These are phyloP conservation scores for Odontophorus gujanensis DNA, from an alignment of 2,113 vertebrate species.

Conservation along the genomic window DNA sequence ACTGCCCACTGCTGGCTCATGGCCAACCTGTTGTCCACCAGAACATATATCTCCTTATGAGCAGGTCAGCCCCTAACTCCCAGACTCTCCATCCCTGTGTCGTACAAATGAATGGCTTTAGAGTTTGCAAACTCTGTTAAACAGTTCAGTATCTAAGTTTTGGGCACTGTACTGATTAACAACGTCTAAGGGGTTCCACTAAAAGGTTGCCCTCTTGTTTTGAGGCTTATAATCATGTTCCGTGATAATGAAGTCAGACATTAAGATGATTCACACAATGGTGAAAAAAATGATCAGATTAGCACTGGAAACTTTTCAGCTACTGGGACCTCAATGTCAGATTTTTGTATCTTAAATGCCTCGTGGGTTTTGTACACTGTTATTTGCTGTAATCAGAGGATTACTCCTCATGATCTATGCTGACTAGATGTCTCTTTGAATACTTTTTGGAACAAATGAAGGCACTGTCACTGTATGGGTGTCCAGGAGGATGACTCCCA, in stretches of 20 bases:
- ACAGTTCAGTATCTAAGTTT: not conserved
- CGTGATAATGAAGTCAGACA: not conserved
- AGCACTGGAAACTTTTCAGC: not conserved
- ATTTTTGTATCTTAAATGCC: not conserved
- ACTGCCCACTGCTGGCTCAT: too few species aligned
- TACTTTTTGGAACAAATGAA: not conserved
- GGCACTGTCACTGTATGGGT: not conserved
- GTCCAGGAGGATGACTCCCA: not conserved
- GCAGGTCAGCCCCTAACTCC: not conserved
- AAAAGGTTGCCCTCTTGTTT: not conserved
- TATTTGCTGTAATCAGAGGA: not conserved
- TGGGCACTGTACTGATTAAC: not conserved
- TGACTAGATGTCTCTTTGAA: not conserved
- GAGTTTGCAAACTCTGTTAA: not conserved
- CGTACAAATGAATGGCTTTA: not conserved
- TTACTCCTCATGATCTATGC: not conserved
- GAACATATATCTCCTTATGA: not conserved
- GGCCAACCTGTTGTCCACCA: not conserved
- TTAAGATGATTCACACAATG: not conserved
- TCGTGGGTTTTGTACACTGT: not conserved
- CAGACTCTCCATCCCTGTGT: not conserved
- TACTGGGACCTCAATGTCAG: not conserved
- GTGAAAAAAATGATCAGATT: not conserved
- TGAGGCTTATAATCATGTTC: not conserved
- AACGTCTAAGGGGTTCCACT: not conserved